Evolutionary conservation across 2,113 vertebrate species (phyloP).

Genomic region (Anhinga rufa): DNA sequence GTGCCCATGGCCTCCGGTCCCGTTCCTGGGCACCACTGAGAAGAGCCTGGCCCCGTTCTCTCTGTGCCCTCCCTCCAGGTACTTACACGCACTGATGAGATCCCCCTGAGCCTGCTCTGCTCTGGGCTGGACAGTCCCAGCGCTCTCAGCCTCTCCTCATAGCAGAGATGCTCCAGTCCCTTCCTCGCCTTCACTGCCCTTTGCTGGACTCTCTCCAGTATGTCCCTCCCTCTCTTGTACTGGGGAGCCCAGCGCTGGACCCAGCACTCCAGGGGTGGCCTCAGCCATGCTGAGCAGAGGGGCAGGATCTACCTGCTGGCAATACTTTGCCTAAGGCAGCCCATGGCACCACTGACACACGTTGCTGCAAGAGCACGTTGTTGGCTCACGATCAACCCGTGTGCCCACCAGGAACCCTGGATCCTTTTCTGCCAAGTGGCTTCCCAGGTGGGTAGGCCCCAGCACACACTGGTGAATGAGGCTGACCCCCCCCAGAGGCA

Average conservation of each 20-base stretch:
- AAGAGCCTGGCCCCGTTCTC: too few relatives aligned
- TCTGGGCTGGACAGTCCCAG: not conserved
- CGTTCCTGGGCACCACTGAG: too few relatives aligned
- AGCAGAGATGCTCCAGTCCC: not conserved
- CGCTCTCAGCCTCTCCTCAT: not conserved
- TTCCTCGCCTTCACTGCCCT: not conserved
- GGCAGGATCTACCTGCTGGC: not conserved
- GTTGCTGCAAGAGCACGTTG: not conserved
- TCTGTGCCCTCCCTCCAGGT: too few relatives aligned
- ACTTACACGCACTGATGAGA: not conserved
- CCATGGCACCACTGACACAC: too few relatives aligned
- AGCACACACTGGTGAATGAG: not conserved
- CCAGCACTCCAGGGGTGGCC: not conserved
- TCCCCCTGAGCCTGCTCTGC: not conserved
- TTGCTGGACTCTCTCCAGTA: not conserved
- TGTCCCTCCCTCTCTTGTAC: not conserved
- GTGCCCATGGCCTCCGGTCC: too few relatives aligned
- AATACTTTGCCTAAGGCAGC: not conserved
- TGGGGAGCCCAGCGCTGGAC: not conserved
- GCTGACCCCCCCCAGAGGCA: not conserved
- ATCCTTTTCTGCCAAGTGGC: not conserved
- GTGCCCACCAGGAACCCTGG: not conserved
- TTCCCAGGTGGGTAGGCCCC: not conserved
- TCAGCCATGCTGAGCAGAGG: not conserved
- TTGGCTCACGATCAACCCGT: too few relatives aligned